Conservation (phyloP, 2,888 invertebrate species). For the Melanargia galathea region DNA sequence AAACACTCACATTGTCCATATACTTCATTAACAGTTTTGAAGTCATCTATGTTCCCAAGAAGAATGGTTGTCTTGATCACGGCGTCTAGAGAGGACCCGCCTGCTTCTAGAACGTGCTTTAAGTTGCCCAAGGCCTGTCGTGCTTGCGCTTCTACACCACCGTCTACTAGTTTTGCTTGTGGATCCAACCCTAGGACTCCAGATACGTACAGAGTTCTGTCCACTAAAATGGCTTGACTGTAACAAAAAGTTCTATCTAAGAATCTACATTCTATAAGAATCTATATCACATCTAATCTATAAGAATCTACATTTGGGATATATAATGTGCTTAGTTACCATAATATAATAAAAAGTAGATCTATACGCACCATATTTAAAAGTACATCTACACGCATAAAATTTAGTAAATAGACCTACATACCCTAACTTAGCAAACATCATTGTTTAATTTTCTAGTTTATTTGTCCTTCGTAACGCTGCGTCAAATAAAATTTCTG, state of each 20-base stretch:
- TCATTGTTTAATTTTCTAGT: too few relatives aligned
- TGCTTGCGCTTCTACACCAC: conserved; percentile 88
- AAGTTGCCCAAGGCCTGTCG: conserved; percentile 90
- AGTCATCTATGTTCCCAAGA: conserved; percentile 90
- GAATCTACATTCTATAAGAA: neutral
- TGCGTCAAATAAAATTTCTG: too few relatives aligned
- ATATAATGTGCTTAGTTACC: too few relatives aligned
- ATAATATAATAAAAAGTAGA: too few relatives aligned
- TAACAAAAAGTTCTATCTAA: conserved; percentile 42
- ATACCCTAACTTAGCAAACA: too few relatives aligned
- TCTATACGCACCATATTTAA: too few relatives aligned
- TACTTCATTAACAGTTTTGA: conserved; percentile 89
- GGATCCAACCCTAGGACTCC: conserved; percentile 92
- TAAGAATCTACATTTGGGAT: too few relatives aligned
- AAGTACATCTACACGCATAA: too few relatives aligned
- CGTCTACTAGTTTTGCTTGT: conserved; percentile 87
- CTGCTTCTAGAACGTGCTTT: conserved; percentile 88
- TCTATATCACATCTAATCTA: too few relatives aligned
- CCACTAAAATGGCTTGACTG: conserved; percentile 93
- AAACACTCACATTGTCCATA: conserved; percentile 89
- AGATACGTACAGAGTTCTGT: conserved; percentile 92
- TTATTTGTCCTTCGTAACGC: too few relatives aligned
- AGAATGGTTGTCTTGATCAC: conserved; percentile 94
- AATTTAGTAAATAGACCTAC: too few relatives aligned
- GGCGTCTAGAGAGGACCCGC: conserved; percentile 86